Base-by-base conservation (phyloP, 2,113 vertebrate species). In the Triplophysa tibetana region DNA sequence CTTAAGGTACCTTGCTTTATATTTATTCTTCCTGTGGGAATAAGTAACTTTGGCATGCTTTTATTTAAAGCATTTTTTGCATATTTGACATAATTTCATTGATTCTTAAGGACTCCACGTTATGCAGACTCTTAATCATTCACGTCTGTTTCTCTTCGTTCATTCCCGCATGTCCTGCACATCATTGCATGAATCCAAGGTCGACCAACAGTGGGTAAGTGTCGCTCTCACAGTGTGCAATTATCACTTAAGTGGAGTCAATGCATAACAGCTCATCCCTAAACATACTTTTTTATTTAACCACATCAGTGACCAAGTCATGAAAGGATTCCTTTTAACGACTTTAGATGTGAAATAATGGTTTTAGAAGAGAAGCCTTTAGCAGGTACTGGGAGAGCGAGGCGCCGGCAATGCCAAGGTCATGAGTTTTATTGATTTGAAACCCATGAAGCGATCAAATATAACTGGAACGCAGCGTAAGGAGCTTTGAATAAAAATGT, bases 121-220 rank as follows among this genome's bases (percentile, higher is more conserved):
- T 38, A 38, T 38, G 33, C 33, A 38, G 29, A 38, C 33, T 38
- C 33, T 38, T 38, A 38, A 38, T 63, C 33, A 41, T 67, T 83
- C 67, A 16, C 77, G n/a, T 69, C 1, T 62, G 41, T 79, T 56
- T 67, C 11, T 14, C n/a, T 63, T n/a, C 11, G 23, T 33, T 75
- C 23, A 91, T 90, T 75, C 90, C 90, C 89, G 85, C 82, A 63
- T 77, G 73, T 86, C 81, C 83, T 85, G 75, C 83, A 84, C 89
- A 79, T 91, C 87, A 10, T 93, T 91, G 69, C 89, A 89, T 92
- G 88, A 85, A 89, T 89, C 82, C 92, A 95, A 93, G 97, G 92
- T 88, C 93, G 88, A 92, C 92, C 91, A 90, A 89, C 97, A 99
- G 73, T 99, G 96, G 97, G 97, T 98, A 96, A 98, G 97, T 98